phyloP scores from a whole-genome alignment of 2,113 vertebrate genomes.

The Ceyx melanurus region DNA sequence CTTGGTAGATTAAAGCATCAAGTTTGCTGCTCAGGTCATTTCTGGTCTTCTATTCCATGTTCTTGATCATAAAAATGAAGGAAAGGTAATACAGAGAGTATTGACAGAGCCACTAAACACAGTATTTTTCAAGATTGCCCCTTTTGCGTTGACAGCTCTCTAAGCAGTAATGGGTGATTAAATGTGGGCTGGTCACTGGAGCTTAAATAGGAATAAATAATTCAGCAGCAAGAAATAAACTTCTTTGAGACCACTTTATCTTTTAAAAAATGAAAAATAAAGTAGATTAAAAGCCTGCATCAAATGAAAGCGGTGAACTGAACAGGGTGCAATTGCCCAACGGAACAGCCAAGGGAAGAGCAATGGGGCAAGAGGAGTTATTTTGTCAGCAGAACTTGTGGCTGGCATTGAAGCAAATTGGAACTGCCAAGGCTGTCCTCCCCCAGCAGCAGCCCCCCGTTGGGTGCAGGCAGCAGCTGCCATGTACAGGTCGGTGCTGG shows the following conservation, averaged over 20 bases:
- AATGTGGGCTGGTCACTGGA: neutral
- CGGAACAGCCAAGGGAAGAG: neutral
- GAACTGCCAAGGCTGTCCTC: neutral
- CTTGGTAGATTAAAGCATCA: neutral
- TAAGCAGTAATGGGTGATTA: neutral
- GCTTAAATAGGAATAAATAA: conserved; percentile 34
- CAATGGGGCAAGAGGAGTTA: neutral
- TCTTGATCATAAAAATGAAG: conserved; percentile 10
- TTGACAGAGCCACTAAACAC: neutral
- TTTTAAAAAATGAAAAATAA: neutral
- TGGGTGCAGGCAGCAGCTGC: neutral
- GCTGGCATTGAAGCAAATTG: neutral
- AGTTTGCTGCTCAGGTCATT: neutral
- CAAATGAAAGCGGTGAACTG: neutral
- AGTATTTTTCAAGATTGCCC: neutral
- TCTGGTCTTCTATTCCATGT: neutral
- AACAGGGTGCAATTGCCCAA: neutral
- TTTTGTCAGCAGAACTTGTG: neutral
- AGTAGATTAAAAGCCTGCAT: neutral
- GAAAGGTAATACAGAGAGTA: neutral
- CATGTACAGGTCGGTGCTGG: too few species aligned
- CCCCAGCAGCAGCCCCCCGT: neutral
- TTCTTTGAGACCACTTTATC: neutral
- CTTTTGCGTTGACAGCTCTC: neutral
- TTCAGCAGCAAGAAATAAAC: conserved; percentile 40